Evolutionary conservation across 2,888 invertebrate genomes (phyloP), one percentile per base, ranked within the genome.

Genomic region (Latrodectus elegans): DNA sequence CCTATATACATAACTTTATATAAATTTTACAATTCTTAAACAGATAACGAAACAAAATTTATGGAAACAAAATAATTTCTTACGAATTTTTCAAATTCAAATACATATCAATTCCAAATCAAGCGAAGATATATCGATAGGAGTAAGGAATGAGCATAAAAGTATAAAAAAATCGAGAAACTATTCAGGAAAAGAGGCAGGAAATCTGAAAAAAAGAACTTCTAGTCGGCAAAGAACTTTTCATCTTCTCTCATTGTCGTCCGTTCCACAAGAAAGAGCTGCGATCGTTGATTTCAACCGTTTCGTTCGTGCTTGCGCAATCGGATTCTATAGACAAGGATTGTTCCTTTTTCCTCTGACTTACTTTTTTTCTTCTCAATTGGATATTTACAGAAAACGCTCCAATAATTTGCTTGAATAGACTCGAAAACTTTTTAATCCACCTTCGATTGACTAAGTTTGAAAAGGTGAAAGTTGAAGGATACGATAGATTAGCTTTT

Each of bases 311-410:
- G 60, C 60, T 60, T 60, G 12, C 60, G 38, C 38, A 38, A 15
- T 60, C 60, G 12, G 60, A 15, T 60, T n/a, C 60, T 15, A 12
- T 60, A 12, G 60, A 15, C 6, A 60, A 12, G 12, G 60, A 60
- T 15, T 12, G n/a, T 60, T 60, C n/a, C 10, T 60, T 60, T 60
- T 0, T n/a, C 1, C 1, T 22, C 22, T 22, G 22, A 22, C 60
- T 60, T n/a, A 15, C 14, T 60, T 60, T 60, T 60, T n/a, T 60
- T 11, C n/a, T n/a, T n/a, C n/a, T 10, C 60, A 60, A 60, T 60
- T n/a, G 60, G 60, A 60, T 60, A 60, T 60, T 60, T 60, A 60
- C 60, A 60, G 60, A 60, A n/a, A 60, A 60, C 12, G 60, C 60
- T 60, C n/a, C 60, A 60, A n/a, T n/a, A 60, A 60, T 60, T 60